Evolutionary conservation across 2,113 vertebrate species (phyloP).

Genomic region (Psophia crepitans): DNA sequence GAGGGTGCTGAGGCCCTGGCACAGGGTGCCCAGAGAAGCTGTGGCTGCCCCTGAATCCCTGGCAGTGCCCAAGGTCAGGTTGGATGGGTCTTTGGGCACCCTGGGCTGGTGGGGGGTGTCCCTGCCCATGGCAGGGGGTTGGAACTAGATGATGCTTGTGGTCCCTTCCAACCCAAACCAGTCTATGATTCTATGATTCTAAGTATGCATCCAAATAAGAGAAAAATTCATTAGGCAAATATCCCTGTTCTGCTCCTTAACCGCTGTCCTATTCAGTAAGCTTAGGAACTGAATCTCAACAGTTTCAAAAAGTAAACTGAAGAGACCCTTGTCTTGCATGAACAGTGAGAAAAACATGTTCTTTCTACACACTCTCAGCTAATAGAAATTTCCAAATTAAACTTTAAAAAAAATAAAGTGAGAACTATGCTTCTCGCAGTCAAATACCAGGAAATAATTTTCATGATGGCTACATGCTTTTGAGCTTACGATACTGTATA

Average conservation of each 20-base stretch:
- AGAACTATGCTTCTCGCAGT: background rate
- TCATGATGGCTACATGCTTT: background rate
- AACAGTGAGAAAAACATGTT: background rate
- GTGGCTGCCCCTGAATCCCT: no score
- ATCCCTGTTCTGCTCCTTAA: background rate
- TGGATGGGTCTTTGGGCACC: no score
- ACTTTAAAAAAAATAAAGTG: background rate
- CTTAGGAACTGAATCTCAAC: background rate
- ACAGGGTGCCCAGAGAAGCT: no score
- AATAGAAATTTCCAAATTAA: background rate
- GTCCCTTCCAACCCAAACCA: no score
- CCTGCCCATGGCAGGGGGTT: no score
- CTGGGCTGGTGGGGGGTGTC: no score
- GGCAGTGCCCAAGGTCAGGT: no score
- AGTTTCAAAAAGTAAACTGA: background rate
- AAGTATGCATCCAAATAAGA: background rate
- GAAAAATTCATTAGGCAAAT: slow-evolving; percentile 3
- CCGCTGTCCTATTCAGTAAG: slow-evolving; percentile 4
- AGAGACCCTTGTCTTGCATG: background rate
- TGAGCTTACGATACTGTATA: background rate
- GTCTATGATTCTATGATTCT: no score
- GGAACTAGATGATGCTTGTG: no score
- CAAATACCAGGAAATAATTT: slow-evolving; percentile 5
- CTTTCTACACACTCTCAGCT: background rate
- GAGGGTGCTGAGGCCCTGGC: no score